phyloP scores from a whole-genome alignment of 2,113 vertebrate genomes.

The Catagonus wagneri region DNA sequence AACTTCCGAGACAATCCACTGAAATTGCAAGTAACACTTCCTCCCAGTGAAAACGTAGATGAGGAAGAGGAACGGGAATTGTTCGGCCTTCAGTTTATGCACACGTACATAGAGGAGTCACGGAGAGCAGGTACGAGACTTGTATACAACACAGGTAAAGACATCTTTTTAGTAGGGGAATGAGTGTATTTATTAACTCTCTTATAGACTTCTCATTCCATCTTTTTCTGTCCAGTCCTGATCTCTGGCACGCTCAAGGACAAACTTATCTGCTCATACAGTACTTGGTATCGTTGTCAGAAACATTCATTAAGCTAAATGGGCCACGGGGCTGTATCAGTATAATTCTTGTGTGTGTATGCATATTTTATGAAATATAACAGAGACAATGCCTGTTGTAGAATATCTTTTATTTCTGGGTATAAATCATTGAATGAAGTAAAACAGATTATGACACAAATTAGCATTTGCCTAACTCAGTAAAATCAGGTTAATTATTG shows the following conservation, averaged over 20 bases:
- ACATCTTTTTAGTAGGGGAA: neutral
- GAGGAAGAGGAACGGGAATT: conserved; percentile 93
- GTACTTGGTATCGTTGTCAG: neutral
- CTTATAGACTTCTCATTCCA: neutral
- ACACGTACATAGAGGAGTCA: conserved; percentile 92
- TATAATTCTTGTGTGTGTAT: neutral
- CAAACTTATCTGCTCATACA: neutral
- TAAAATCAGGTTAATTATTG: conserved; percentile 12
- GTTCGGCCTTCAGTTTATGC: conserved; percentile 97
- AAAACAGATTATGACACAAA: conserved; percentile 57
- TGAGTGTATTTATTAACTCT: neutral
- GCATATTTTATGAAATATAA: conserved; percentile 6
- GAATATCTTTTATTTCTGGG: conserved; percentile 65
- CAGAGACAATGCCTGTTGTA: neutral
- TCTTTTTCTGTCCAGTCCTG: conserved; percentile 5
- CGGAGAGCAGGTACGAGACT: conserved; percentile 82
- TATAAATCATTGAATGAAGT: conserved; percentile 53
- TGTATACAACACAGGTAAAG: neutral
- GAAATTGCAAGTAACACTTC: conserved; percentile 90
- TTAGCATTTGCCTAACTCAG: neutral
- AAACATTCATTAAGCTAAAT: neutral
- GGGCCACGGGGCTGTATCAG: neutral
- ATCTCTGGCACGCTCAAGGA: neutral
- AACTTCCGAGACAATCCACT: conserved; percentile 98
- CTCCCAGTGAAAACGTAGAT: conserved; percentile 79